Conservation (phyloP, 2,113 vertebrate species). For the Coreoperca whiteheadi region DNA sequence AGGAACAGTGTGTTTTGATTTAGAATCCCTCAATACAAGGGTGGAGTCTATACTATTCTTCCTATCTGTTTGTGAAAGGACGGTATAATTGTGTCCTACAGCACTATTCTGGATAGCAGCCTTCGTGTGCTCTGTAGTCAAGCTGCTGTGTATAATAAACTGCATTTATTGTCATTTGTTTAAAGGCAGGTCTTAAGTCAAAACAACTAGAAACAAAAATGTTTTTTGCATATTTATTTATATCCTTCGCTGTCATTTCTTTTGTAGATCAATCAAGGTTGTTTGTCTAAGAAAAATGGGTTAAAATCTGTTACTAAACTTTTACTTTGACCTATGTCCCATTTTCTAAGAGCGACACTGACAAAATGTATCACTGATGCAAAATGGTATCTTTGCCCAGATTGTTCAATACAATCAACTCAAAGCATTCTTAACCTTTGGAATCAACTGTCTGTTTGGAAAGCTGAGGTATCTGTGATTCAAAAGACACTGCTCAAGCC, state of each 20-base stretch:
- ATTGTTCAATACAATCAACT: slow-evolving; percentile 57
- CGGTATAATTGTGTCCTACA: slow-evolving; percentile 24
- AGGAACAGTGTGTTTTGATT: slow-evolving; percentile 15
- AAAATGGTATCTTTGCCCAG: slow-evolving; percentile 38
- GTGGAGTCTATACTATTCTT: slow-evolving; percentile 61
- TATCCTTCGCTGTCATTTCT: neutral
- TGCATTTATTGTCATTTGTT: neutral
- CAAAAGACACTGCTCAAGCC: slow-evolving; percentile 14
- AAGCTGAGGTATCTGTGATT: slow-evolving; percentile 19
- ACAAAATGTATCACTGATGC: slow-evolving; percentile 10
- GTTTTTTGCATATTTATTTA: neutral
- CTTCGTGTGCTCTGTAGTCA: slow-evolving; percentile 3
- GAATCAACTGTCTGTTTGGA: slow-evolving; percentile 44
- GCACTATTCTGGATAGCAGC: neutral
- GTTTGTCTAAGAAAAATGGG: neutral
- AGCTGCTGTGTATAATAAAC: neutral
- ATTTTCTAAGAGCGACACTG: slow-evolving; percentile 3
- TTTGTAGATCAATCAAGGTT: neutral
- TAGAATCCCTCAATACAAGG: slow-evolving; percentile 42
- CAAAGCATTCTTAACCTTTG: slow-evolving; percentile 64
- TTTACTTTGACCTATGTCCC: slow-evolving; percentile 38
- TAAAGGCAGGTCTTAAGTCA: neutral
- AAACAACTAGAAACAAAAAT: neutral
- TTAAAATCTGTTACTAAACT: slow-evolving; percentile 4
- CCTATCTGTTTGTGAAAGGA: slow-evolving; percentile 72